These are phyloP conservation scores for Schizopygopsis malacanthus DNA, from an alignment of 2,797 vertebrate species.

Conservation along the genomic window DNA sequence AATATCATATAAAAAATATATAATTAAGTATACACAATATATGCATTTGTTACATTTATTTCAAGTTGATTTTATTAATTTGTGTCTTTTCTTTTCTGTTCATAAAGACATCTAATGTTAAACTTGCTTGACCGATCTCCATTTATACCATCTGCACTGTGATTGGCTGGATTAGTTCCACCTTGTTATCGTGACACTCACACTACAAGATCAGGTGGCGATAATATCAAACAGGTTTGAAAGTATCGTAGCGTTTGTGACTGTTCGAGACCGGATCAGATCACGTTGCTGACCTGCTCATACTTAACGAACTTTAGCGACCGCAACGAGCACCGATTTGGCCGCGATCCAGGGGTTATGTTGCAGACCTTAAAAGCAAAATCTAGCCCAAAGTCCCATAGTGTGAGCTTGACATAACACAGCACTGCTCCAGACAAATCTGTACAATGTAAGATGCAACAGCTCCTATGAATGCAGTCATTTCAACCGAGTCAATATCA, in stretches of 20 bases:
- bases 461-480: background rate
- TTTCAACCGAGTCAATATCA: background rate
- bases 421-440: background rate
- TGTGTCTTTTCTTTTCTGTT: no score
- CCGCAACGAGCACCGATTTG: background rate
- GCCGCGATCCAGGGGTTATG: no score
- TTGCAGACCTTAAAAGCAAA: background rate
- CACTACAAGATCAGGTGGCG: background rate
- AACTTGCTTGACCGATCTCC: no score
- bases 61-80: no score
- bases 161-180: background rate
- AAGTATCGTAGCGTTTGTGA: background rate
- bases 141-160: background rate
- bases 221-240: background rate
- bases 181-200: background rate
- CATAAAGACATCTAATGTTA: no score
- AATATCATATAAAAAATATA: no score
- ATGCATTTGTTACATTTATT: no score
- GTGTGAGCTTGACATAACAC: background rate
- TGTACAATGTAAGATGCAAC: background rate
- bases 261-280: background rate
- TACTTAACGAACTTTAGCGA: background rate
- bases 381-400: background rate
- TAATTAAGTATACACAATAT: no score
- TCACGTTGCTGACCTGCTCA: background rate